Base-by-base conservation (phyloP, 2,113 vertebrate species). In the Chauna torquata region DNA sequence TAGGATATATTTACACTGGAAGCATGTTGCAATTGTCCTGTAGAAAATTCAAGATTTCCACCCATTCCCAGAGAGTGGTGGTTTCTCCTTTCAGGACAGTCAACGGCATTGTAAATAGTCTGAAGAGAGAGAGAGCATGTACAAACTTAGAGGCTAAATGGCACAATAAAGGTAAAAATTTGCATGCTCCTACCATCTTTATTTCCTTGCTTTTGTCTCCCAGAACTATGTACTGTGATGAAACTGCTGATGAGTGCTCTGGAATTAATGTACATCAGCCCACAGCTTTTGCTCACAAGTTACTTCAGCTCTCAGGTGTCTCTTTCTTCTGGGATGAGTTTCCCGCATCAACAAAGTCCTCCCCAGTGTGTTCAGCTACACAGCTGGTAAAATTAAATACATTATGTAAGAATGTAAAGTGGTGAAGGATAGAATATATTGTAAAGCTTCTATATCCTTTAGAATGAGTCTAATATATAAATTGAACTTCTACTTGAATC, bases 241-340 rank as follows among this genome's bases (percentile, higher is more conserved):
- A 99, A 98, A 98, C 99, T 6, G 98, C 98, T 12, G 99, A 99
- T 45, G 99, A 99, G 77, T 98, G 97, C 94, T 98, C 99, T 87
- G 99, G 98, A 84, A 98, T 99, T 71, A 99, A 99, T 28, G 99
- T 99, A 5, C 99, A 99, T 96, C 99, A 99, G 88, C 99, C 99
- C 72, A 99, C 98, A 86, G 99, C 99, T 32, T 99, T 99, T 96
- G 99, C 99, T 82, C 99, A 99, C 96, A 99, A 99, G 97, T 98
- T 99, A 58, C 96, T 99, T 93, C 99, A 99, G 85, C 98, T 99
- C 97, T 98, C 99, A 62, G 99, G 99, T 79, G 98, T 99, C 65
- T 98, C 98, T 61, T 83, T 99, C 80, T 99, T 99, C 96, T 99
- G 99, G 99, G 99, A 99, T 65, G 99, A 99, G 96, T 99, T 99